Percentiles rank a stretch among this genome's conserved stretches.
phyloP scores from a whole-genome alignment of 1,140 invertebrate species.

The Nasonia vitripennis region DNA sequence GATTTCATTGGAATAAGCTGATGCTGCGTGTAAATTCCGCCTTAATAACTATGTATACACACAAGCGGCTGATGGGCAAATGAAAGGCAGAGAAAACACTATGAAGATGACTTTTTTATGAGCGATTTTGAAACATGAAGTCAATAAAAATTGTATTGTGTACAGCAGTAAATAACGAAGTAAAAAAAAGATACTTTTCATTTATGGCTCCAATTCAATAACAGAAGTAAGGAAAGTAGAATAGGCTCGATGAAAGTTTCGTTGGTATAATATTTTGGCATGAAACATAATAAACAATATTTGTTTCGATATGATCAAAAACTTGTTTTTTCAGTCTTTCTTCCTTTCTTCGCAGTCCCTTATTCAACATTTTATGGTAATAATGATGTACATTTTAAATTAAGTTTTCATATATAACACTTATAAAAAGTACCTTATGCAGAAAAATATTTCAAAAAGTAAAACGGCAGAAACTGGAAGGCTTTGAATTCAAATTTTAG shows the following conservation, averaged over 20 bases:
- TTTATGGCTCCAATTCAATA: neutral
- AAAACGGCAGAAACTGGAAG: neutral
- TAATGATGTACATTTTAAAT: no score
- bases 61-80: conserved; percentile 45
- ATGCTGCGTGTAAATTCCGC: conserved; percentile 57
- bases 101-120: conserved; percentile 30
- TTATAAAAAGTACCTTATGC: no score
- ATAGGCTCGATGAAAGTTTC: conserved; percentile 13
- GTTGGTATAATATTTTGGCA: conserved; percentile 33
- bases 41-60: conserved; percentile 60
- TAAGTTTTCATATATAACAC: no score
- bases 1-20: conserved; percentile 55
- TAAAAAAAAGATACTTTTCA: neutral
- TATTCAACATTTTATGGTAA: no score
- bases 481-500: conserved; percentile 59
- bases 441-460: neutral
- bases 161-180: conserved; percentile 48
- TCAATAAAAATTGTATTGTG: conserved; percentile 53
- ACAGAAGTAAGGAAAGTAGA: conserved; percentile 1
- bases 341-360: no score
- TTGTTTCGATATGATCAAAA: no score
- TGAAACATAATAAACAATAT: no score
- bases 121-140: conserved; percentile 44
- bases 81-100: neutral
- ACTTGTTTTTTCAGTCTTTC: no score